phyloP scores from a whole-genome alignment of 92 coral and sea anemone species.

The Porites divaricata region DNA sequence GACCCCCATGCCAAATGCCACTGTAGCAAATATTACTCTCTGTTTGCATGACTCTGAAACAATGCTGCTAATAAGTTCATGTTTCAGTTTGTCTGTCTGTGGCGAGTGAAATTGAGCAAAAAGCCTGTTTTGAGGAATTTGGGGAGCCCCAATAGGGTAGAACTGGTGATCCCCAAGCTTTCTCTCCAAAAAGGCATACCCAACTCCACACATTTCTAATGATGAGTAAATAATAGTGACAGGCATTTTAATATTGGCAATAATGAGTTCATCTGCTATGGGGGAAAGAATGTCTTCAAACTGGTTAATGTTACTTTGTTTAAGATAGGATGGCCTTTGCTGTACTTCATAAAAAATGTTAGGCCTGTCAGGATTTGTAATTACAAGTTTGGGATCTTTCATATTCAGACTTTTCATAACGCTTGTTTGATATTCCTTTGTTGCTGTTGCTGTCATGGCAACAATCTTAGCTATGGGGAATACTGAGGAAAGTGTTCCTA shows the following conservation, averaged over 20 bases:
- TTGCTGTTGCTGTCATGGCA: conserved; percentile 14
- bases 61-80: conserved; percentile 3
- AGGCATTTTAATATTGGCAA: neutral
- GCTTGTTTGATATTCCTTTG: neutral
- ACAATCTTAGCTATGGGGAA: conserved; percentile 8
- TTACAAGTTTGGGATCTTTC: conserved; percentile 1
- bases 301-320: conserved; percentile 11
- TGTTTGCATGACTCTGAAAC: neutral
- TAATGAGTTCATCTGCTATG: conserved; percentile 1
- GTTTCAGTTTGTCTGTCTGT: conserved; percentile 20
- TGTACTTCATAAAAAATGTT: conserved; percentile 27
- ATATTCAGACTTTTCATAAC: conserved; percentile 5
- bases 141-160: no score
- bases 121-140: no score
- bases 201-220: no score
- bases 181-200: no score
- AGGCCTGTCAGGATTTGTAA: conserved; percentile 23
- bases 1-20: conserved; percentile 37
- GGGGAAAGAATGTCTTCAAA: no score
- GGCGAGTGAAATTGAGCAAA: no score
- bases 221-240: conserved; percentile 23
- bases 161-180: no score
- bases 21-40: no score
- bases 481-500: no score
- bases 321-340: conserved; percentile 14